phyloP scores from a whole-genome alignment of 35 echinoderm and acorn worm species.

The Antedon bifida region DNA sequence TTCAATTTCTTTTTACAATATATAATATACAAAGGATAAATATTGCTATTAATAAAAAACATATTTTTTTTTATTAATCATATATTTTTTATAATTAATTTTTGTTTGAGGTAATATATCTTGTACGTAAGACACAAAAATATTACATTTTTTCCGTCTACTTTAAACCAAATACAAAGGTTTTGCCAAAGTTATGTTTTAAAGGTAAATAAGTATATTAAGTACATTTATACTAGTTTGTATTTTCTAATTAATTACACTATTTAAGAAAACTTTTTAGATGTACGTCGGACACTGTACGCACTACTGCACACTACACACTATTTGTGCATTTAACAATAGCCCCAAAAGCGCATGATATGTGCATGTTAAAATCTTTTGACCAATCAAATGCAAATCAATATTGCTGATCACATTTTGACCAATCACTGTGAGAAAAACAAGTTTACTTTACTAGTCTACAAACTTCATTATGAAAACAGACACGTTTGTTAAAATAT shows the following conservation, averaged over 20 bases:
- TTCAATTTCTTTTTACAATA: no score
- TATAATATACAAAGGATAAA: no score
- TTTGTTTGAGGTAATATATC: no score
- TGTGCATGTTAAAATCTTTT: no score
- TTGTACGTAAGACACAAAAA: not conserved
- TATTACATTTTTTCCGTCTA: no score
- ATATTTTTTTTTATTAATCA: not conserved
- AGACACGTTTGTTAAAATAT: slow-evolving; percentile 1
- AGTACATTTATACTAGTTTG: not conserved
- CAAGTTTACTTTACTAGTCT: not conserved
- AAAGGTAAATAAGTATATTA: not conserved
- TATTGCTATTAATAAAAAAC: not conserved
- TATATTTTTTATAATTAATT: no score
- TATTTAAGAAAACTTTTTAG: not conserved
- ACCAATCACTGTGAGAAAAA: no score
- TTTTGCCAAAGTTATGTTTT: not conserved
- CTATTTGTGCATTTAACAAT: not conserved
- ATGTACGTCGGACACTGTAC: not conserved
- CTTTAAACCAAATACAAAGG: not conserved
- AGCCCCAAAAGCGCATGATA: no score
- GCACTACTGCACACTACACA: not conserved
- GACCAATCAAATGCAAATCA: no score
- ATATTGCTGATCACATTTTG: no score
- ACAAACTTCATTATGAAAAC: slow-evolving; percentile 9
- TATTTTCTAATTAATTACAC: not conserved